Evolutionary conservation across 2,888 invertebrate species (phyloP).

Genomic region (Cephus sareptanus): DNA sequence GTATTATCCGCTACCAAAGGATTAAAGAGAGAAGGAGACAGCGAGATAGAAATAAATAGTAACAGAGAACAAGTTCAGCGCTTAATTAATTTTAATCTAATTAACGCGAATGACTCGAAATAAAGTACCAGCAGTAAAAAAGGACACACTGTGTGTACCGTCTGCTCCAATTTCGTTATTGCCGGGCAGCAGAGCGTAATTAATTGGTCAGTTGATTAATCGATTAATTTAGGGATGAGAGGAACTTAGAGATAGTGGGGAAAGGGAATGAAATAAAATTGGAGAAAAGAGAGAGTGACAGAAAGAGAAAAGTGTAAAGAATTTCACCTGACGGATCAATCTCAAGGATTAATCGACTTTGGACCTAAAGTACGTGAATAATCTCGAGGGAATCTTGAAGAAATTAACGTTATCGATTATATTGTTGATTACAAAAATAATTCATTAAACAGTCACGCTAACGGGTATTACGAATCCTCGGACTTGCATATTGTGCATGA

Average conservation of each 20-base stretch:
- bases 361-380: not conserved
- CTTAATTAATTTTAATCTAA: no score
- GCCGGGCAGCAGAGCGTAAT: not conserved
- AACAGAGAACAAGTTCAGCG: no score
- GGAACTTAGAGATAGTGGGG: slow-evolving; percentile 11
- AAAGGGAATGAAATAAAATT: no score
- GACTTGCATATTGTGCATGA: not conserved
- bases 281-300: slow-evolving; percentile 10
- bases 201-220: slow-evolving; percentile 14
- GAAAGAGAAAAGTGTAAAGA: not conserved
- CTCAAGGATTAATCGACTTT: not conserved
- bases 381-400: not conserved
- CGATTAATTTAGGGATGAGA: slow-evolving; percentile 21
- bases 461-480: not conserved
- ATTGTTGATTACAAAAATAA: not conserved
- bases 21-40: no score
- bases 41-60: no score
- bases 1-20: slow-evolving; percentile 28
- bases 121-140: slow-evolving; percentile 38
- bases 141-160: slow-evolving; percentile 19
- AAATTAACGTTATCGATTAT: not conserved
- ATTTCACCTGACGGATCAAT: not conserved
- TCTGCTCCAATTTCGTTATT: not conserved
- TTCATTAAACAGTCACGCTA: not conserved
- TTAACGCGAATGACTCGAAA: slow-evolving; percentile 39